Base-by-base conservation (phyloP, 2,113 vertebrate species). In the Oncorhynchus mykiss region DNA sequence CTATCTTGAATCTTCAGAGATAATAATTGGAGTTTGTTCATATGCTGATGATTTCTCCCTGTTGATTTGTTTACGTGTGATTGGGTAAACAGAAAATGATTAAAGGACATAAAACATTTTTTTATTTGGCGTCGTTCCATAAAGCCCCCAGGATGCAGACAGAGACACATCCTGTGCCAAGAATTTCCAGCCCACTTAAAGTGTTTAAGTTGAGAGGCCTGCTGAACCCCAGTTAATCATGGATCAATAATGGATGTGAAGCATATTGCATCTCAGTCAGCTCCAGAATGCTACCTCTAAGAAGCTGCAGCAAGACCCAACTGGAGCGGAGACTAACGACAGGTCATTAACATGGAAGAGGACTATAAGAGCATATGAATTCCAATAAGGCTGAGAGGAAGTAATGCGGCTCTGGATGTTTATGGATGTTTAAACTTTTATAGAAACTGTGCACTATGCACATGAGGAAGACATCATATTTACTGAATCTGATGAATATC, bases 161-260 rank as follows among this genome's bases (percentile, higher is more conserved):
- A 81, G 39, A 70, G 14, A 77, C 75, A 73, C n/a, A 25, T 14
- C 29, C 66, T 64, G 75, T n/a, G 62, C 67, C 66, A 80, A 74
- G 60, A 62, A 60, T 74, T 66, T 31, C 18, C 48, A 75, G 68
- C 49, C 65, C 54, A 49, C 69, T 77, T 79, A 31, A 57, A 20
- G 16, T 48, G 45, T 51, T 79, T 72, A 74, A 75, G 65, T 76
- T 11, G 51, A 57, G 69, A 81, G 45, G 73, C 70, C 20, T 3
- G 27, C 72, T 75, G 78, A 85, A 80, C 75, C 78, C 59, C n/a
- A 25, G 69, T 82, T 88, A 87, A 88, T 87, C 78, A 83, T 48
- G 62, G 86, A 90, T 92, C 90, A 85, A 88, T 92, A 91, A 91
- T 89, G 80, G 81, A 89, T 80, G 75, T 71, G 70, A 80, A 78